Percentiles rank a stretch among this genome's conserved stretches.
Evolutionary conservation across 2,113 vertebrate species (phyloP).

Genomic region (Acrocephalus arundinaceus): DNA sequence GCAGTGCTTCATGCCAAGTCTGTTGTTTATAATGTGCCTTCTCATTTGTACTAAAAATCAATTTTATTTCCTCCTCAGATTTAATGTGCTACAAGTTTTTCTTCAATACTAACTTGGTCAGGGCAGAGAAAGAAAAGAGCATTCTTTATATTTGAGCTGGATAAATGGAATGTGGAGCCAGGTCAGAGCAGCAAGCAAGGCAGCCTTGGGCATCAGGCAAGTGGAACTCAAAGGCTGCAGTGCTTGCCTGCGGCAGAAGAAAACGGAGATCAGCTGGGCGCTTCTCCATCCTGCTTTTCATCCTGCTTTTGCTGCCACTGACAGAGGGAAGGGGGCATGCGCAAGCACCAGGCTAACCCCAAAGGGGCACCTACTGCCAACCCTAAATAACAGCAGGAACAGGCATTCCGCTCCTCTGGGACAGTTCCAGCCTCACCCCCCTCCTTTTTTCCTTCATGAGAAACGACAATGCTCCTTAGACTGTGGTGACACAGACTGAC

Average conservation of each 20-base stretch:
- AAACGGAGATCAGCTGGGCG: accelerated
- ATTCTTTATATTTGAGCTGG: neutral
- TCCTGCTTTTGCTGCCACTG: neutral
- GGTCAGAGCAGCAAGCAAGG: neutral
- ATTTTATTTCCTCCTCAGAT: neutral
- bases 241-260: neutral
- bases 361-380: neutral
- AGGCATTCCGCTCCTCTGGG: neutral
- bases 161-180: neutral
- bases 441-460: neutral
- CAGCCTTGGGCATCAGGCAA: neutral
- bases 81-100: neutral
- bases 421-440: neutral
- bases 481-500: neutral
- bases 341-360: neutral
- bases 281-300: neutral
- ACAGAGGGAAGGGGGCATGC: neutral
- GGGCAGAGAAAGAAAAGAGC: neutral
- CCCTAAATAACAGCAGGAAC: neutral
- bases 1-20: neutral
- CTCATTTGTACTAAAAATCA: neutral
- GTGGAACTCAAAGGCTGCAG: neutral
- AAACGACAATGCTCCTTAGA: neutral
- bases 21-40: neutral
- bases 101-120: neutral